Evolutionary conservation across 2,113 vertebrate genomes (phyloP), one percentile per base, ranked within the genome.

Genomic region (Saguinus imperator): DNA sequence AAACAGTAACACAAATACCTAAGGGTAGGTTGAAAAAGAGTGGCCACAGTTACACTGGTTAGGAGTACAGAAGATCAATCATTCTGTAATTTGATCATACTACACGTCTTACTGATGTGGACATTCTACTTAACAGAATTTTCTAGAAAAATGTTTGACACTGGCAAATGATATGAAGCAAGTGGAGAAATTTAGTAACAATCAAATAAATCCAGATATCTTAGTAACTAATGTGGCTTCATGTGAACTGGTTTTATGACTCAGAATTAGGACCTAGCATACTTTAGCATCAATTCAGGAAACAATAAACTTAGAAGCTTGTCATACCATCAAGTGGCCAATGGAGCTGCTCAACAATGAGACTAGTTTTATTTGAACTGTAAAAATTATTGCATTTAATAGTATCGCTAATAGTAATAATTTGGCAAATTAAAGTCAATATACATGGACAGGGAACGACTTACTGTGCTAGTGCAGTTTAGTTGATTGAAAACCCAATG

Each of bases 311-410:
- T 91, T 72, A 97, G 87, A 89, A 84, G 68, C 64, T 25, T 81
- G 37, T 70, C 52, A 43, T 27, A 40, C 50, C 80, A 85, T 61
- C 81, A 20, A 82, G 72, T 75, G n/a, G 76, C 76, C 77, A 84
- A 40, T 17, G 35, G 48, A n/a, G 81, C 91, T 48, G 37, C 82
- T 90, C 48, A 32, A 55, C 6, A 45, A 40, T 58, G 52, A 96
- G 70, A 80, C 23, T 77, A 57, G 61, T 91, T 97, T 97, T 72
- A 96, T 92, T 14, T 79, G 50, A 91, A 91, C 91, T 91, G 92
- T 94, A 95, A 97, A 97, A 96, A 95, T 96, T 48, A 97, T 11
- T 91, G 50, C 88, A 86, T 91, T 93, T n/a, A 76, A 79, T 93
- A 91, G 70, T 83, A 92, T 73, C 58, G 27, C 84, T 97, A 96